Conservation (phyloP, 2,797 vertebrate species). For the Semaprochilodus insignis region DNA sequence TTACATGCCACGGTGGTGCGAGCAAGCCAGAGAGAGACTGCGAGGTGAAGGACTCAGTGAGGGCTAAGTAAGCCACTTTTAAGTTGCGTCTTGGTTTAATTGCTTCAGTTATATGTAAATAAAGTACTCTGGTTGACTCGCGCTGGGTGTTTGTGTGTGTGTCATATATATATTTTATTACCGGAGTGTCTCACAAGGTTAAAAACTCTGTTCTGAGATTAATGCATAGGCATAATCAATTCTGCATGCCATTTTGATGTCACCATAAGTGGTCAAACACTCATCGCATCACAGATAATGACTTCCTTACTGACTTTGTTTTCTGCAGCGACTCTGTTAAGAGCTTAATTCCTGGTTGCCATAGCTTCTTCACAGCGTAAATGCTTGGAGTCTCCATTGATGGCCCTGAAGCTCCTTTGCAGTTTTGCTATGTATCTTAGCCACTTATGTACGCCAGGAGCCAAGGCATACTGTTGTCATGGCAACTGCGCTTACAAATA, state of each 20-base stretch:
- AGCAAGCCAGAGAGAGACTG: too few relatives aligned
- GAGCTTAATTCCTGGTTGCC: background rate
- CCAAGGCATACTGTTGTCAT: constrained; percentile 47
- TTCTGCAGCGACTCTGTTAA: background rate
- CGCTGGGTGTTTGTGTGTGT: too few relatives aligned
- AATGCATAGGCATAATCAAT: too few relatives aligned
- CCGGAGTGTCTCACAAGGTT: too few relatives aligned
- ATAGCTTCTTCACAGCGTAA: background rate
- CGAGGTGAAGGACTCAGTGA: too few relatives aligned
- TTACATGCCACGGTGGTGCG: too few relatives aligned
- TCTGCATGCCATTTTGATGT: background rate
- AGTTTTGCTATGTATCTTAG: constrained; percentile 51
- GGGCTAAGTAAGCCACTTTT: too few relatives aligned
- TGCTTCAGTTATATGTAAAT: too few relatives aligned
- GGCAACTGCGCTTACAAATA: constrained; percentile 49
- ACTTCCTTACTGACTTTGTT: background rate
- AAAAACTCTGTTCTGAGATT: too few relatives aligned
- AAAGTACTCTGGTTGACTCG: too few relatives aligned
- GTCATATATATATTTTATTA: too few relatives aligned
- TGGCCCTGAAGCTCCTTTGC: background rate
- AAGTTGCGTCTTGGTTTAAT: too few relatives aligned
- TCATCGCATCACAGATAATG: background rate
- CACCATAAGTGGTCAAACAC: background rate
- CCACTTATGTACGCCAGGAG: background rate
- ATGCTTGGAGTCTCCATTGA: background rate